Base-by-base conservation (phyloP, 2,888 invertebrate genomes). In the Metalampra italica region DNA sequence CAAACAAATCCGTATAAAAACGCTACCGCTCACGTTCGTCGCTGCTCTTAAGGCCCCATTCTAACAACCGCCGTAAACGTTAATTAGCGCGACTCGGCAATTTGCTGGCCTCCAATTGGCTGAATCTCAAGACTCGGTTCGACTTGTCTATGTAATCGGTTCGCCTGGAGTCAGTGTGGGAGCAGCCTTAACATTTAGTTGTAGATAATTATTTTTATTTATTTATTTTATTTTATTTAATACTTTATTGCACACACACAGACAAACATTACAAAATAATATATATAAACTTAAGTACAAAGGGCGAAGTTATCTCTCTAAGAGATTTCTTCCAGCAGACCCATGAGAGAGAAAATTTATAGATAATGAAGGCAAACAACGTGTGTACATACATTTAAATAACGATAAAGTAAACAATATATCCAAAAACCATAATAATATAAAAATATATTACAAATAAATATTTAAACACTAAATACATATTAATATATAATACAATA, bases 81-180 rank as follows among this genome's bases (percentile, higher is more conserved):
- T 85, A 85, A 85, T 85, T 85, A 82, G 75, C 69, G 67, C 69
- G 69, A 73, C 71, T 71, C 70, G 69, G 73, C 81, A 84, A 83
- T 83, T 85, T 80, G 80, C 69, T 66, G 68, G 68, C 66, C 70
- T 72, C 76, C 77, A 81, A 79, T 79, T 78, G 80, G 76, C 72
- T 68, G 64, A 68, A 14, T 43, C 43, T 43, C n/a, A 36, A 36
- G 36, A 34, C 43, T 14, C 14, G 7, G 36, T 13, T 14, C 39
- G 39, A 36, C 39, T 39, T 14, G 14, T 29, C 34, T 15, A 14
- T 54, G 43, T 49, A 47, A 49, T 45, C 30, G 49, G 39, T 45
- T 44, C 42, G 45, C 36, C 41, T 48, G 44, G 40, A 34, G 48
- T 30, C 13, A 42, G 14, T 41, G 12, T 41, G 29, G 29, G 5